Evolutionary conservation across 2,888 invertebrate species (phyloP).

Genomic region (Artemia sp.): DNA sequence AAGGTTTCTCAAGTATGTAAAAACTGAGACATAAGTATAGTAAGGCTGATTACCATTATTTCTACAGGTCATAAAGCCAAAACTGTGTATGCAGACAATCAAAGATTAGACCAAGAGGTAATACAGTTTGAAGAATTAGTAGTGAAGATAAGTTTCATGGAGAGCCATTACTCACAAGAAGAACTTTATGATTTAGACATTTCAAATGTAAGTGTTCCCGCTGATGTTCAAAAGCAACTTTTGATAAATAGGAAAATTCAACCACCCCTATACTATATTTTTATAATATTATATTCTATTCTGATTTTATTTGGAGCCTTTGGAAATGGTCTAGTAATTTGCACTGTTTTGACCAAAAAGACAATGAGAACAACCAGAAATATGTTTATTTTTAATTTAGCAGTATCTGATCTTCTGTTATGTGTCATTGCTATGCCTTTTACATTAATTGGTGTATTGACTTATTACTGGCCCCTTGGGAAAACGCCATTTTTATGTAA

Average conservation of each 20-base stretch:
- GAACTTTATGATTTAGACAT: no score
- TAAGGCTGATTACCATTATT: no score
- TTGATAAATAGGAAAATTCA: conserved; percentile 47
- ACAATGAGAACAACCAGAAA: conserved; percentile 81
- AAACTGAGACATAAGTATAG: no score
- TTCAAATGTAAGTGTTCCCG: no score
- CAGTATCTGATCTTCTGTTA: conserved; percentile 48
- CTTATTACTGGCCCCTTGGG: conserved; percentile 71
- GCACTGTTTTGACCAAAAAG: conserved; percentile 58
- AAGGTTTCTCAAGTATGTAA: no score
- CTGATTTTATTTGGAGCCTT: conserved; percentile 62
- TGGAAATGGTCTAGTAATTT: conserved; percentile 70
- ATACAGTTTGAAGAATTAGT: no score
- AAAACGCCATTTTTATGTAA: conserved; percentile 60
- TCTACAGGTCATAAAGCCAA: no score
- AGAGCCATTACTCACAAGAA: no score
- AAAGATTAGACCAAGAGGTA: no score
- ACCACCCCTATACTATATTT: conserved; percentile 46
- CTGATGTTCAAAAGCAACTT: conserved; percentile 24
- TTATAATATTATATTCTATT: conserved; percentile 51
- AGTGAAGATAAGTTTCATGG: no score
- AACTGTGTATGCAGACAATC: no score
- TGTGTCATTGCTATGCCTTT: conserved; percentile 79
- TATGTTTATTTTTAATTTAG: conserved; percentile 79
- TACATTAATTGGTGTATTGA: conserved; percentile 66